Evolutionary conservation across 2,888 invertebrate species (phyloP).

Genomic region (Dryomyza anilis): DNA sequence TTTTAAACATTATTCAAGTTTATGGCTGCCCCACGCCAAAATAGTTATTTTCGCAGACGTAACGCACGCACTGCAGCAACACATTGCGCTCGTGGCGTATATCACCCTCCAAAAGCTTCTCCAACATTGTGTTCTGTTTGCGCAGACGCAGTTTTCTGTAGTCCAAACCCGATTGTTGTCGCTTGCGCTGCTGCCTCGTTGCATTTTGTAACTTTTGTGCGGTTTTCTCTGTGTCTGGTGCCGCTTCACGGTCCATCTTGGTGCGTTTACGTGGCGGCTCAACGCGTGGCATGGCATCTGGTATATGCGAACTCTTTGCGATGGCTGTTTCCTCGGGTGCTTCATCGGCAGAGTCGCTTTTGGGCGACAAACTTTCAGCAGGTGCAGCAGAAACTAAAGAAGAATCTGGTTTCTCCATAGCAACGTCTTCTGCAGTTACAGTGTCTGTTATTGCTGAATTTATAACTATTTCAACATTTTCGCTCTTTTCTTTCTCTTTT

Average conservation of each 20-base stretch:
- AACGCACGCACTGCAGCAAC: slow-evolving; percentile 83
- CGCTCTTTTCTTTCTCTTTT: too few species aligned
- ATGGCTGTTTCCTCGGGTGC: slow-evolving; percentile 47
- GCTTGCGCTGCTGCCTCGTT: too few species aligned
- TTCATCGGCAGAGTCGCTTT: slow-evolving; percentile 40
- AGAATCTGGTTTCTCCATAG: neutral
- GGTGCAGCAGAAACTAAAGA: neutral
- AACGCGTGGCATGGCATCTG: slow-evolving; percentile 30
- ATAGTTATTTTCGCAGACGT: slow-evolving; percentile 78
- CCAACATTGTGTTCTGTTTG: slow-evolving; percentile 66
- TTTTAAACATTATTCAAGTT: neutral
- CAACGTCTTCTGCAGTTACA: neutral
- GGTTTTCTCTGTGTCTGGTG: too few species aligned
- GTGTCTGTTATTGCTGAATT: too few species aligned
- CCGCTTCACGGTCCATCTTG: neutral
- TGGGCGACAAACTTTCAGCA: too few species aligned
- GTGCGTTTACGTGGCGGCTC: slow-evolving; percentile 21
- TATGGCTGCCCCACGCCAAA: slow-evolving; percentile 62
- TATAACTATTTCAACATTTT: too few species aligned
- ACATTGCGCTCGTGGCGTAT: slow-evolving; percentile 86
- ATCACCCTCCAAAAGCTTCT: slow-evolving; percentile 75
- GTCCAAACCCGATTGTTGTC: slow-evolving; percentile 43
- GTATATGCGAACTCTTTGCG: slow-evolving; percentile 8
- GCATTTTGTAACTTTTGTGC: too few species aligned
- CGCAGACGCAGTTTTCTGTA: slow-evolving; percentile 46